Conservation (phyloP, 2,113 vertebrate species). For the Tinamus guttatus region DNA sequence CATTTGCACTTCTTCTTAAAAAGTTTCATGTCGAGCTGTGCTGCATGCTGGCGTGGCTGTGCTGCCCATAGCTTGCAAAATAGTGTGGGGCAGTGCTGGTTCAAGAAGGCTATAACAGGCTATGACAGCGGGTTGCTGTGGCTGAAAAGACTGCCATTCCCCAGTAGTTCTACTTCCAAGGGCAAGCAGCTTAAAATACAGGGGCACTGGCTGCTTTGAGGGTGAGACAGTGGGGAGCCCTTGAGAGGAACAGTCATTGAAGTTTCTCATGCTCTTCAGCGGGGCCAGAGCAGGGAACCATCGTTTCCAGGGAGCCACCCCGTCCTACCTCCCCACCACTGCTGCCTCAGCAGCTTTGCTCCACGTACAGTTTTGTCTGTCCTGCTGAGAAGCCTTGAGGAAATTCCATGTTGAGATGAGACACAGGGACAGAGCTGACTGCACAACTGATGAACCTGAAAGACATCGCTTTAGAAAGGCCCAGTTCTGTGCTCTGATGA, state of each 20-base stretch:
- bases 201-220: rapidly evolving
- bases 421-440: neutral
- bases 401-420: neutral
- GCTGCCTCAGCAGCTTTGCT: neutral
- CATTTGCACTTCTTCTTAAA: neutral
- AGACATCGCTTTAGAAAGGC: neutral
- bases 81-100: rapidly evolving
- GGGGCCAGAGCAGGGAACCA: neutral
- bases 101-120: neutral
- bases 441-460: neutral
- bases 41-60: rapidly evolving
- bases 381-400: neutral
- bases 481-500: neutral
- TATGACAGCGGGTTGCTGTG: rapidly evolving
- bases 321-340: neutral
- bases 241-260: neutral
- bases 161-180: neutral
- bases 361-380: rapidly evolving
- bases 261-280: neutral
- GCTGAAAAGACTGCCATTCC: rapidly evolving
- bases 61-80: neutral
- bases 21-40: neutral
- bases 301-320: neutral
- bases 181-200: neutral
- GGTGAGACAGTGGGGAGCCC: rapidly evolving